A percentile compares a stretch with the other conserved stretches of the same genome.
Conservation (phyloP, 2,113 vertebrate genomes). For the Gobiocypris rarus region DNA sequence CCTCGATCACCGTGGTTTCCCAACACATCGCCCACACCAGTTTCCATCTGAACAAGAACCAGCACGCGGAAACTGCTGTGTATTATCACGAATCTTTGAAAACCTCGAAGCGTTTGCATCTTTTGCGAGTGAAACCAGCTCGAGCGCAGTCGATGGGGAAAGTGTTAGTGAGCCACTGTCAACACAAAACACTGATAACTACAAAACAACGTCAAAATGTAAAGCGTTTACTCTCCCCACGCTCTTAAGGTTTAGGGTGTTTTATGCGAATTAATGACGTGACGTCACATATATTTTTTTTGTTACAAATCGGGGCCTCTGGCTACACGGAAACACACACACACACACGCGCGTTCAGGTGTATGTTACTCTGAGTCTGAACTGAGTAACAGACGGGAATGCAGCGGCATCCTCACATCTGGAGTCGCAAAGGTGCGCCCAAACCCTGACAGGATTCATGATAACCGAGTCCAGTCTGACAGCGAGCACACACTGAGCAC, state of each 20-base stretch:
- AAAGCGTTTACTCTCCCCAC: not conserved
- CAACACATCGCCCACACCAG: not conserved
- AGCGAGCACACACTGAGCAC: not conserved
- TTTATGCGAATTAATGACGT: not conserved
- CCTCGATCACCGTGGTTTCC: not conserved
- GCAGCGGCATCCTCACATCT: not conserved
- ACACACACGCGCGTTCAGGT: not conserved
- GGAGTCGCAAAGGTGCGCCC: not conserved
- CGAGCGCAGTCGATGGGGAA: not conserved
- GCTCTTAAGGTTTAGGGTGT: not conserved
- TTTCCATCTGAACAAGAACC: not conserved
- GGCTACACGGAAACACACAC: not conserved
- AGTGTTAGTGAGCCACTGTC: no score
- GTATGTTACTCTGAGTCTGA: no score
- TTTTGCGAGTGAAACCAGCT: not conserved
- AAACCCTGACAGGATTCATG: not conserved
- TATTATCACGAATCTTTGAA: no score
- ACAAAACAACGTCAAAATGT: no score
- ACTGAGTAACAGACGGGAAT: not conserved
- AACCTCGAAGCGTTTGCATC: no score
- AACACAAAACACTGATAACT: no score
- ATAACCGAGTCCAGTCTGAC: not conserved
- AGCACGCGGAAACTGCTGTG: not conserved
- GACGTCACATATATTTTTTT: not conserved
- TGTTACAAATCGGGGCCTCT: not conserved